Base-by-base conservation (phyloP, 2,888 invertebrate species). In the Tolmerus cingulatus region DNA sequence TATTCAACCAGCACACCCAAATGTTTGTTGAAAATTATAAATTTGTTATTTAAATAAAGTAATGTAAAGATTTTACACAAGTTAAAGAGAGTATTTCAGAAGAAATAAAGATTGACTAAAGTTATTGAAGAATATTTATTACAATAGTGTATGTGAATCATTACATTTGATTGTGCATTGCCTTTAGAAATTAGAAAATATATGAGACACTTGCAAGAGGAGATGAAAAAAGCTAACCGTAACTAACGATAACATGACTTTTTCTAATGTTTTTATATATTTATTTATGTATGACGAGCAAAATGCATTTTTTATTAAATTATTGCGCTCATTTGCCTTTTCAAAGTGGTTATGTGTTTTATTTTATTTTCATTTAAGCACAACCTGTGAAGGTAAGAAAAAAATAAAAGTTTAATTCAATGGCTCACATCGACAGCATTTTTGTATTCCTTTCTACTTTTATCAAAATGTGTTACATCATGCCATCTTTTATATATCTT, bases 311-410 rank as follows among this genome's bases (percentile, higher is more conserved):
- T 46, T 86, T 86, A 86, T 86, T 86, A 86, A 86, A 86, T 86
- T 86, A 86, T 86, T 86, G 77, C 77, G 86, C 86, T 86, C 86
- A 86, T 86, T 86, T 77, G 86, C 86, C 86, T 86, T 86, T 86
- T 86, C 34, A 77, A 16, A 86, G 77, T 77, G 40, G 0, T 37
- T 16, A 34, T 74, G 43, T 34, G 43, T 86, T 86, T 46, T 34
- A 19, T 86, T 86, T 57, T 12, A 3, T 84, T 37, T 66, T 4
- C 27, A 23, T 66, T 34, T 23, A 66, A 66, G 23, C 9, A 66
- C 1, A 12, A 23, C 23, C 27, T 78, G 19, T 19, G 40, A 78
- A 37, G 77, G 77, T 37, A 34, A 34, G 14, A 37, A 40, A 40
- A 14, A n/a, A 27, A 76, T n/a, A 27, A 34, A 76, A 76, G 3